Evolutionary conservation across 2,888 invertebrate genomes (phyloP), one percentile per base, ranked within the genome.

Genomic region (Matsumyia berberina): DNA sequence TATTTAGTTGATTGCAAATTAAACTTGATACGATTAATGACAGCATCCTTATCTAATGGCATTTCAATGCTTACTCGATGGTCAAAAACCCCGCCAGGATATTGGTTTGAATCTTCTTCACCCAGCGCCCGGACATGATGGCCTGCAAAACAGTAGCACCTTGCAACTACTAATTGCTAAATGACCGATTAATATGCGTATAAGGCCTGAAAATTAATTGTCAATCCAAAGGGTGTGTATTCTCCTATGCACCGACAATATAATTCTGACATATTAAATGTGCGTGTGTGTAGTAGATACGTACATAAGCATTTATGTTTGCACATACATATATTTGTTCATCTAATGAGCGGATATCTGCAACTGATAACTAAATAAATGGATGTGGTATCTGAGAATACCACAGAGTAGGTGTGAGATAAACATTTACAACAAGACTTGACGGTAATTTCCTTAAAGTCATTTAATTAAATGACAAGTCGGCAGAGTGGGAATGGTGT

Each of bases 1-100:
- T 85, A 70, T 80, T 80, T 64, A 85, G 69, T 80, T 85, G 80
- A 85, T 85, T 80, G 85, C 85, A 76, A 85, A 85, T 85, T 85
- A 85, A 80, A 85, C 80, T 80, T 74, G 85, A 85, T 85, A 60
- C 85, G 80, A 85, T 85, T 74, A 74, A 80, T 80, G 74, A 60
- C 70, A 64, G 53, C 46, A 70, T 85, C 85, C 85, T 80, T 85
- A 80, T 85, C 85, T 85, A 85, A 85, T 85, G 85, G 70, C 57
- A 66, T 80, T 85, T 80, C 85, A 80, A 85, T 85, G 70, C 85
- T 70, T 60, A 66, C 15, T 4, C 4, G 24, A 53, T 33, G 29
- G n/a, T 35, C 57, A 58, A 70, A 66, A 70, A 70, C 62, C 66
- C 72, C 60, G 55, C 58, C 37, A 67, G 74, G 66, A 66, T 53